phyloP scores from a whole-genome alignment of 2,113 vertebrate genomes.

The Numenius arquata region DNA sequence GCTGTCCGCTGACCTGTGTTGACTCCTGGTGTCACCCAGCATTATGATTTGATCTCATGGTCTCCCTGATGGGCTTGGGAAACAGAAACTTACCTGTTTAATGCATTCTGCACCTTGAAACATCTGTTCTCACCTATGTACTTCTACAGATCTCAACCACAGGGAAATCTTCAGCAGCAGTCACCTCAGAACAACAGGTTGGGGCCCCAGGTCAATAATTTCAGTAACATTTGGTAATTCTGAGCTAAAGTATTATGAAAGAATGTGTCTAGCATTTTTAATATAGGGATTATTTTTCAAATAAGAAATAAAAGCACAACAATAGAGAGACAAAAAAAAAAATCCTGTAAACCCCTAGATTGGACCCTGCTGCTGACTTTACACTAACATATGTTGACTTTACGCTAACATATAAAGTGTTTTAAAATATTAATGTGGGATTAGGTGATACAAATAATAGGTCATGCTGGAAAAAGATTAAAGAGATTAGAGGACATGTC shows the following conservation, averaged over 20 bases:
- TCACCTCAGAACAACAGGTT: neutral
- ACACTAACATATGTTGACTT: conserved; percentile 20
- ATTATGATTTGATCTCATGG: neutral
- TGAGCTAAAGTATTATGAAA: neutral
- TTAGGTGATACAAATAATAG: conserved; percentile 33
- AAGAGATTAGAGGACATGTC: neutral
- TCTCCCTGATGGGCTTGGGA: neutral
- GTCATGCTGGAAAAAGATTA: conserved; percentile 30
- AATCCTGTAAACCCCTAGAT: neutral
- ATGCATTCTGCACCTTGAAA: neutral
- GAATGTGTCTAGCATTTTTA: neutral
- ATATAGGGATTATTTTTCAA: conserved; percentile 12
- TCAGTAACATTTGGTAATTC: neutral
- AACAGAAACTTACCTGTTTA: fast-evolving
- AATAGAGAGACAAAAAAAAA: neutral
- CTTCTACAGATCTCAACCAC: neutral
- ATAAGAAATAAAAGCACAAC: neutral
- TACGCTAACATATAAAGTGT: neutral
- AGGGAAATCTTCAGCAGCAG: neutral
- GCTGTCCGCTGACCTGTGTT: neutral
- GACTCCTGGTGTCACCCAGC: neutral
- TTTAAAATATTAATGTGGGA: conserved; percentile 65
- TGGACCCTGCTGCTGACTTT: conserved; percentile 11
- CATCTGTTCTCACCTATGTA: neutral
- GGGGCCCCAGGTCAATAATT: neutral